phyloP scores from a whole-genome alignment of 2,888 invertebrate species.

The Sisyra terminalis region DNA sequence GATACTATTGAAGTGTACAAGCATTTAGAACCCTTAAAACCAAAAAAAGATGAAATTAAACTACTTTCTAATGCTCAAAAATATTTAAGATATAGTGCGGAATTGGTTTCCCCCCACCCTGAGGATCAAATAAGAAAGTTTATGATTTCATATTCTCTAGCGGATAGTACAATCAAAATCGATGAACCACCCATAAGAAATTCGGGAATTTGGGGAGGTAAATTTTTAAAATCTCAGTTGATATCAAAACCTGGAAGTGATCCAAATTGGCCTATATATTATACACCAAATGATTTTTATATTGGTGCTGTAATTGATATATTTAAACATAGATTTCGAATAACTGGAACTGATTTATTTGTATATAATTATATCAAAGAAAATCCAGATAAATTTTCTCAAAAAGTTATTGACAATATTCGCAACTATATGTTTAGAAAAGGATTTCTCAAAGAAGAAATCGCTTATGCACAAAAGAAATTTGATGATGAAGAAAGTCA shows the following conservation, averaged over 20 bases:
- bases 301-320: slow-evolving; percentile 59
- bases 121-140: slow-evolving; percentile 63
- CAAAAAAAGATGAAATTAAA: slow-evolving; percentile 57
- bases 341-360: slow-evolving; percentile 59
- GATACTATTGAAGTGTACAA: slow-evolving; percentile 60
- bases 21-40: slow-evolving; percentile 51
- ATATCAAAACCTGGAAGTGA: slow-evolving; percentile 52
- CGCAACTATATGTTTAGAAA: slow-evolving; percentile 48
- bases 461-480: slow-evolving; percentile 23
- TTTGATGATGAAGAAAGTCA: slow-evolving; percentile 19
- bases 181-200: slow-evolving; percentile 54
- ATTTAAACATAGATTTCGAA: slow-evolving; percentile 58
- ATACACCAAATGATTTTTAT: slow-evolving; percentile 61
- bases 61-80: slow-evolving; percentile 57
- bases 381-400: slow-evolving; percentile 53
- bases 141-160: slow-evolving; percentile 56
- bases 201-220: slow-evolving; percentile 54
- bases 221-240: slow-evolving; percentile 49
- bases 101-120: slow-evolving; percentile 60
- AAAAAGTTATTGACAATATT: slow-evolving; percentile 46
- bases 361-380: slow-evolving; percentile 63
- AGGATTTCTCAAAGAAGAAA: slow-evolving; percentile 42
- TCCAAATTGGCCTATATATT: slow-evolving; percentile 55
- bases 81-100: slow-evolving; percentile 48
- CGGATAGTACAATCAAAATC: slow-evolving; percentile 59